Evolutionary conservation across 2,888 invertebrate species (phyloP).

Genomic region (Eretmocerus hayati): DNA sequence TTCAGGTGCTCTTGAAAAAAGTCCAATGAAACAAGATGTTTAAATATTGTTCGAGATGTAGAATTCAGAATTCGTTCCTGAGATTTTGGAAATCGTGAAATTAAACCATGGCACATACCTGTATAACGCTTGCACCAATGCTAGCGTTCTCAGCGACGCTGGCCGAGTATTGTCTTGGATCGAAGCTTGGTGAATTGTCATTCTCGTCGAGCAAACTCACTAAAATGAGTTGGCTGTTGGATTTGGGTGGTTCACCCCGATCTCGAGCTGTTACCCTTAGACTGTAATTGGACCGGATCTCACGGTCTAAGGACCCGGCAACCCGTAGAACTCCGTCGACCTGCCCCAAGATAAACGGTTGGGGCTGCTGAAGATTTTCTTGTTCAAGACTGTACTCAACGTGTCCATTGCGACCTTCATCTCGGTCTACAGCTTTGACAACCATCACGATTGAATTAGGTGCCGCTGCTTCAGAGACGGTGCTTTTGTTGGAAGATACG

Average conservation of each 20-base stretch:
- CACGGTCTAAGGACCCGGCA: slow-evolving; percentile 79
- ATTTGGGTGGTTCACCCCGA: slow-evolving; percentile 75
- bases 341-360: slow-evolving; percentile 73
- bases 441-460: slow-evolving; percentile 82
- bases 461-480: slow-evolving; percentile 78
- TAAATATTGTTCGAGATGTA: too few relatives aligned
- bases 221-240: slow-evolving; percentile 61
- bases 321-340: slow-evolving; percentile 83
- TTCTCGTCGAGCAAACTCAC: slow-evolving; percentile 81
- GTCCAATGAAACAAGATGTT: too few relatives aligned
- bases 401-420: slow-evolving; percentile 86
- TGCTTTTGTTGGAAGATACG: slow-evolving; percentile 69
- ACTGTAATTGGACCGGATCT: slow-evolving; percentile 66
- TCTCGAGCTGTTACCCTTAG: slow-evolving; percentile 78
- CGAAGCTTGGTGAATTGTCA: slow-evolving; percentile 83
- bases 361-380: too few relatives aligned
- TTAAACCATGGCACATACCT: slow-evolving; percentile 61
- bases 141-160: slow-evolving; percentile 90
- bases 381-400: slow-evolving; percentile 73
- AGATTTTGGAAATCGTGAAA: too few relatives aligned
- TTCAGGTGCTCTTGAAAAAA: too few relatives aligned
- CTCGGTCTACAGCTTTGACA: slow-evolving; percentile 80
- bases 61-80: too few relatives aligned
- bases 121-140: slow-evolving; percentile 83
- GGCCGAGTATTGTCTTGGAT: slow-evolving; percentile 83